A percentile compares a stretch with the other conserved stretches of the same genome.
Evolutionary conservation across 1,140 invertebrate species (phyloP).

Genomic region (Scylla paramamosain): DNA sequence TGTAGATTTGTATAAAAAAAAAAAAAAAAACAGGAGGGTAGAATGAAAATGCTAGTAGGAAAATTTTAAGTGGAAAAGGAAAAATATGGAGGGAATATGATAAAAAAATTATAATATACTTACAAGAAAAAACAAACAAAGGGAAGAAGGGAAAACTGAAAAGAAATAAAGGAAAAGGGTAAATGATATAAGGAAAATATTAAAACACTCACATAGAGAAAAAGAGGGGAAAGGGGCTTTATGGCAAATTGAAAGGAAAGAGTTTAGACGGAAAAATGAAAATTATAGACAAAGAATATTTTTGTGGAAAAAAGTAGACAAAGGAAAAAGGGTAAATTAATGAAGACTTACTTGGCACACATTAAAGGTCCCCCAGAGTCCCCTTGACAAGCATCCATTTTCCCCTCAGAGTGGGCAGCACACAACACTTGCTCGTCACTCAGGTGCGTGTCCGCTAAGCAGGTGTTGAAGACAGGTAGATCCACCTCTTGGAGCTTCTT

Average conservation of each 20-base stretch:
- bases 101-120: too few species aligned
- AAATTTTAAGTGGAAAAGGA: neutral
- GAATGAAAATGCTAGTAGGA: too few species aligned
- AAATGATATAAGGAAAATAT: neutral
- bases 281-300: neutral
- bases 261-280: neutral
- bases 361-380: constrained; percentile 60
- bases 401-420: neutral
- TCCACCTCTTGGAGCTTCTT: neutral
- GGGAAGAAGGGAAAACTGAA: too few species aligned
- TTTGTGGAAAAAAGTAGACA: neutral
- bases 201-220: neutral
- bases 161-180: neutral
- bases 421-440: constrained; percentile 19
- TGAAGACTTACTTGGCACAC: neutral
- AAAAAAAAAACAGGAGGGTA: too few species aligned
- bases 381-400: constrained; percentile 51
- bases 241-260: neutral
- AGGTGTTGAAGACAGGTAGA: neutral
- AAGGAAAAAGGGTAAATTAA: neutral
- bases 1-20: too few species aligned
- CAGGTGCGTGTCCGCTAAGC: neutral
- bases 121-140: too few species aligned
- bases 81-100: neutral
- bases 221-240: neutral